Evolutionary conservation across 2,888 invertebrate genomes (phyloP).

Genomic region (Caenorhabditis sulstoni): DNA sequence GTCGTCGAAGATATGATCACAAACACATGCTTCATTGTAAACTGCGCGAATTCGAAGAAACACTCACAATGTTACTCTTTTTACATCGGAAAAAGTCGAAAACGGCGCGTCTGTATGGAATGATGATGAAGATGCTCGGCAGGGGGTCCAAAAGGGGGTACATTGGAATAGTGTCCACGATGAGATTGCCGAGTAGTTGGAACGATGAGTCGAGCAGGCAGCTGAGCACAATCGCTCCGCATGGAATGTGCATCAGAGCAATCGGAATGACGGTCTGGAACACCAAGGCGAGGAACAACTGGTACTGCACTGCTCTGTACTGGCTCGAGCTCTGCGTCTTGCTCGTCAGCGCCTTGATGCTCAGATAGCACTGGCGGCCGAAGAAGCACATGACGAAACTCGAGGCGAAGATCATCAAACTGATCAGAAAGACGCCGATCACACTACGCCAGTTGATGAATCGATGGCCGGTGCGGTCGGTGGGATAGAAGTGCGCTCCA

Average conservation of each 20-base stretch:
- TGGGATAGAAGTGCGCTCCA: conserved; percentile 12
- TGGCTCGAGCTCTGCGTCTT: not conserved
- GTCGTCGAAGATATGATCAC: conserved; percentile 1
- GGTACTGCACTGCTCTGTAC: conserved; percentile 8
- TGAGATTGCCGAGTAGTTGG: not conserved
- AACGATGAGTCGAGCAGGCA: not conserved
- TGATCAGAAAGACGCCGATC: not conserved
- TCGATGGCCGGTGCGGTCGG: not conserved
- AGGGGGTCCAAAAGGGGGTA: conserved; percentile 26
- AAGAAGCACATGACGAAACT: conserved; percentile 8
- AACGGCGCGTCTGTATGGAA: not conserved
- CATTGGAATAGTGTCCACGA: not conserved
- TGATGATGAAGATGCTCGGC: conserved; percentile 14
- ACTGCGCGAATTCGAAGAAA: too few relatives aligned
- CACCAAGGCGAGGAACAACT: conserved; percentile 15
- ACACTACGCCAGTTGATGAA: conserved; percentile 8
- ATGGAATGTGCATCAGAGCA: conserved; percentile 11
- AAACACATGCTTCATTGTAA: too few relatives aligned
- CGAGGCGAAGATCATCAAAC: not conserved
- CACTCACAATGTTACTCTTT: too few relatives aligned
- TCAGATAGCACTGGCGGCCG: conserved; percentile 13
- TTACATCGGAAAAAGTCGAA: too few relatives aligned
- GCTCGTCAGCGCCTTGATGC: not conserved
- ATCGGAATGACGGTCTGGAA: conserved; percentile 25
- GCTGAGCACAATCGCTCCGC: not conserved